Evolutionary conservation across 35 echinoderm and acorn worm genomes (phyloP).

Genomic region (Apostichopus japonicus): DNA sequence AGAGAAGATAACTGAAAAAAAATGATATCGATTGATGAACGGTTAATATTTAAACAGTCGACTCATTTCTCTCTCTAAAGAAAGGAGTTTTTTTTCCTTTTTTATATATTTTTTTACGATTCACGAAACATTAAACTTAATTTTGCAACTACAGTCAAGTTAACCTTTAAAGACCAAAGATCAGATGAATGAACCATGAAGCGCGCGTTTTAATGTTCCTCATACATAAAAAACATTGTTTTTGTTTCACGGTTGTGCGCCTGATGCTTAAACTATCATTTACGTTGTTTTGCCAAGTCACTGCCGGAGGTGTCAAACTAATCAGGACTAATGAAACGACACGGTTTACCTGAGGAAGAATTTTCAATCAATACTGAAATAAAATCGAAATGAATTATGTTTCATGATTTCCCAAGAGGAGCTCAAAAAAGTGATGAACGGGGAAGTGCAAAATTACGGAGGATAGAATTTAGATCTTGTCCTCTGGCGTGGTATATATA

Average conservation of each 20-base stretch:
- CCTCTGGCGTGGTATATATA: not conserved
- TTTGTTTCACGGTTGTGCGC: not conserved
- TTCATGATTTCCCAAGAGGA: constrained; percentile 42
- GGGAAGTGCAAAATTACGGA: constrained; percentile 1
- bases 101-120: no score
- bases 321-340: constrained; percentile 52
- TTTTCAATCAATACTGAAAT: constrained; percentile 12
- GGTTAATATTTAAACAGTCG: no score
- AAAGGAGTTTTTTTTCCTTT: no score
- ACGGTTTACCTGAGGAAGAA: constrained; percentile 39
- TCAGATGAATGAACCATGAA: no score
- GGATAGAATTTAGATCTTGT: not conserved
- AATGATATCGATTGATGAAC: no score
- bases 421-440: not conserved
- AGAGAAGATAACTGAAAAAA: no score
- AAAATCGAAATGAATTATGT: constrained; percentile 51
- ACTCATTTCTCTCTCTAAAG: no score
- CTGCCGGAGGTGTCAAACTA: constrained; percentile 37
- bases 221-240: not conserved
- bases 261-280: constrained; percentile 41
- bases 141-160: no score
- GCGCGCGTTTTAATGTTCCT: not conserved
- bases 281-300: not conserved
- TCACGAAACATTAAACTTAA: no score
- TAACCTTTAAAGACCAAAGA: no score